phyloP scores from a whole-genome alignment of 2,113 vertebrate genomes.

The Panthera uncia region DNA sequence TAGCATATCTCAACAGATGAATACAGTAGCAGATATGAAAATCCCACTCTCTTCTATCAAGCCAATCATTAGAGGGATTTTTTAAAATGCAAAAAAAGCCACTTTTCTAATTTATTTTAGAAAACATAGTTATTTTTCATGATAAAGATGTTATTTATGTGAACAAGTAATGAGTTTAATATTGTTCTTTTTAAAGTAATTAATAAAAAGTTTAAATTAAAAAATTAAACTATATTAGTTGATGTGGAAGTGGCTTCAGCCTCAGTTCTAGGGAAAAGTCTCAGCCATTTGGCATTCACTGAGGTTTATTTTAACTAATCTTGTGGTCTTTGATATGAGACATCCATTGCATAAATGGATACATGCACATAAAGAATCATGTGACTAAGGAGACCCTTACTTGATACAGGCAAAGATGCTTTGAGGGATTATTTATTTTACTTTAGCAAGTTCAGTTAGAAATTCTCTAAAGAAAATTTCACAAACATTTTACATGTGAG shows the following conservation, averaged over 20 bases:
- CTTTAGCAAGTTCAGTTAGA: background rate
- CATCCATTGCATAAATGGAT: background rate
- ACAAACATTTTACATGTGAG: background rate
- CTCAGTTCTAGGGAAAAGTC: background rate
- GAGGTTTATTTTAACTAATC: background rate
- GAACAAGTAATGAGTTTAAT: background rate
- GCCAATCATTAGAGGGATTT: background rate
- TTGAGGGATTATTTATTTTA: slow-evolving; percentile 2
- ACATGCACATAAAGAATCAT: background rate
- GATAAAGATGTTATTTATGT: background rate
- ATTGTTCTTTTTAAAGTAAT: slow-evolving; percentile 5
- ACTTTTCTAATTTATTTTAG: background rate
- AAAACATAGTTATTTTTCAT: background rate
- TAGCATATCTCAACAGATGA: background rate
- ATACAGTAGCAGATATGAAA: background rate
- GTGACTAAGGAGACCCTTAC: background rate
- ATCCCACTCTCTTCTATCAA: background rate
- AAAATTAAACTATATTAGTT: background rate
- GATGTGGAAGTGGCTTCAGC: background rate
- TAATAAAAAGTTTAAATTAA: background rate
- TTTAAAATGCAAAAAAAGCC: background rate
- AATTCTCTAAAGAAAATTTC: background rate
- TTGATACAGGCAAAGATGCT: background rate
- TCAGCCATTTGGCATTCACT: background rate
- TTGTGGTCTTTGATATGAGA: background rate